phyloP scores from a whole-genome alignment of 30 jellyfish, hydroid and myxozoan genomes.

The Mastigias papua region DNA sequence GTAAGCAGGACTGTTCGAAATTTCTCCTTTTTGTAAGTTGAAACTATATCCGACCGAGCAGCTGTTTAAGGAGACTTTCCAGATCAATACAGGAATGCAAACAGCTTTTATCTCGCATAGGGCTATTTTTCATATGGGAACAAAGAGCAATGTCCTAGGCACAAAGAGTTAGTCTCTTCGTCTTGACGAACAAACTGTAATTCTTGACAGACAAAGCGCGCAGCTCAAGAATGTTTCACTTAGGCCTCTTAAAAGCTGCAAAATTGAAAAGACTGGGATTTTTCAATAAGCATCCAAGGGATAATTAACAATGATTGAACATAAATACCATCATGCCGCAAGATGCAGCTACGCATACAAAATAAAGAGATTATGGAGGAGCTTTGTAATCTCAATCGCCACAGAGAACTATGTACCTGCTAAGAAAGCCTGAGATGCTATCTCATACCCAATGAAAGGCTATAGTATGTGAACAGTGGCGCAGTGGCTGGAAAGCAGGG shows the following conservation, averaged over 20 bases:
- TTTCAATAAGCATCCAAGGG: neutral
- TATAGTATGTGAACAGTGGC: neutral
- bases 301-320: neutral
- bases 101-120: neutral
- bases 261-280: neutral
- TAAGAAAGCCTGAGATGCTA: neutral
- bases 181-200: neutral
- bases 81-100: neutral
- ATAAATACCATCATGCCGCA: neutral
- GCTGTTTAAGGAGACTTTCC: neutral
- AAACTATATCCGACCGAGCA: neutral
- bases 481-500: too few relatives aligned
- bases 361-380: neutral
- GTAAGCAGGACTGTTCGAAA: neutral
- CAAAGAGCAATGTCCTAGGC: neutral
- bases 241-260: neutral
- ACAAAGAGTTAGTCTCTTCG: neutral
- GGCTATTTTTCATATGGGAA: neutral
- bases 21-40: constrained; percentile 1
- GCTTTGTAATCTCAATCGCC: neutral
- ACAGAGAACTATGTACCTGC: neutral
- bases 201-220: neutral
- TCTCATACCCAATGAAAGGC: too few relatives aligned
- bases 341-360: neutral
- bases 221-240: neutral